Percentiles rank a stretch among this genome's conserved stretches.
These are phyloP conservation scores for Acrossocheilus fasciatus DNA, from an alignment of 2,797 vertebrate genomes.

Conservation along the genomic window DNA sequence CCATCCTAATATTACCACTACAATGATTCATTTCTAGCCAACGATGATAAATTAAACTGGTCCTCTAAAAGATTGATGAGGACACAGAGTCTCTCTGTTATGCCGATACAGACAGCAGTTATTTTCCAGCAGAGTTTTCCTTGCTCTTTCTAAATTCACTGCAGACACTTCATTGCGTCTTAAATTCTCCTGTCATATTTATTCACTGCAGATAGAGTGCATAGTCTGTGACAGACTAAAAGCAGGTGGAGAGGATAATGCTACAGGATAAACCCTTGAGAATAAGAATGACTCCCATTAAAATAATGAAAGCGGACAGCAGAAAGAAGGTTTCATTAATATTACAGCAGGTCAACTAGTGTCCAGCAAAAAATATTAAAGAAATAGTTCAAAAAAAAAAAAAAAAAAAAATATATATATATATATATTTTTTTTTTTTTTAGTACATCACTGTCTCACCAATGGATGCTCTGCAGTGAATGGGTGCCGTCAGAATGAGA, in stretches of 20 bases:
- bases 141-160: neutral
- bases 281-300: constrained; percentile 12
- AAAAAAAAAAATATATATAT: too few relatives aligned
- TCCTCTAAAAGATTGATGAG: neutral
- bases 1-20: neutral
- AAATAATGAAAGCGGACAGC: constrained; percentile 34
- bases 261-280: neutral
- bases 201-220: neutral
- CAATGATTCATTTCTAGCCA: neutral
- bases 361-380: neutral
- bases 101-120: neutral
- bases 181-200: neutral
- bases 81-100: neutral
- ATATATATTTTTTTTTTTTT: neutral
- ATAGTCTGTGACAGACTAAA: neutral
- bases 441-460: neutral
- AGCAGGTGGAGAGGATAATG: constrained; percentile 20
- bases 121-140: neutral
- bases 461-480: neutral
- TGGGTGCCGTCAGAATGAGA: neutral
- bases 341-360: constrained; percentile 18
- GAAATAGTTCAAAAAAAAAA: neutral
- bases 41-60: neutral
- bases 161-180: neutral
- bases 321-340: constrained; percentile 35